Conservation (phyloP, 2,113 vertebrate genomes). For the Zosterops lateralis region DNA sequence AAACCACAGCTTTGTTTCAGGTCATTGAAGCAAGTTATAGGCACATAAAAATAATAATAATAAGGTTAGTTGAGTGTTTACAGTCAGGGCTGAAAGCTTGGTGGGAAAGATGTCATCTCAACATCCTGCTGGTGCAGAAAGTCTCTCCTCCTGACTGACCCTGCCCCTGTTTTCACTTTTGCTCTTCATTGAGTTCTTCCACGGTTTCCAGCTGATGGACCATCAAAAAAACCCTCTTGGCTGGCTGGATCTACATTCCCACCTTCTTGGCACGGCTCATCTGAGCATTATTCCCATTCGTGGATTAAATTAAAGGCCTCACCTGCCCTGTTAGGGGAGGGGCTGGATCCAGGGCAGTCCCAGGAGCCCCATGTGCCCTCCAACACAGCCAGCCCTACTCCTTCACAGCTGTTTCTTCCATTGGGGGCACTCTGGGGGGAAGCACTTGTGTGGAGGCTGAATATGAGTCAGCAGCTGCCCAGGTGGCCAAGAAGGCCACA, state of each 20-base stretch:
- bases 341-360: neutral
- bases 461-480: rapidly evolving
- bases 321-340: neutral
- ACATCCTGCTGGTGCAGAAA: rapidly evolving
- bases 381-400: rapidly evolving
- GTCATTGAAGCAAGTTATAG: neutral
- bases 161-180: neutral
- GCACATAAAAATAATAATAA: neutral
- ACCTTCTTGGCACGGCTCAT: neutral
- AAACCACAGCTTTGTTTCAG: constrained; percentile 19
- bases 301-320: neutral
- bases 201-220: neutral
- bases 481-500: neutral
- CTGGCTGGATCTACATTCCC: neutral
- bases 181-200: neutral
- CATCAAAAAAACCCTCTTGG: neutral
- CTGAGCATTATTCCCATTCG: rapidly evolving
- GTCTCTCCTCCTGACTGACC: neutral
- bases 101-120: neutral
- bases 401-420: rapidly evolving
- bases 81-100: neutral
- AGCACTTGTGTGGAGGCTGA: neutral
- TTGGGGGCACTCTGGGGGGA: rapidly evolving
- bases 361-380: rapidly evolving
- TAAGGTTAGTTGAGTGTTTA: neutral